Conservation (phyloP, 2,113 vertebrate genomes). For the Perca schrenkii region DNA sequence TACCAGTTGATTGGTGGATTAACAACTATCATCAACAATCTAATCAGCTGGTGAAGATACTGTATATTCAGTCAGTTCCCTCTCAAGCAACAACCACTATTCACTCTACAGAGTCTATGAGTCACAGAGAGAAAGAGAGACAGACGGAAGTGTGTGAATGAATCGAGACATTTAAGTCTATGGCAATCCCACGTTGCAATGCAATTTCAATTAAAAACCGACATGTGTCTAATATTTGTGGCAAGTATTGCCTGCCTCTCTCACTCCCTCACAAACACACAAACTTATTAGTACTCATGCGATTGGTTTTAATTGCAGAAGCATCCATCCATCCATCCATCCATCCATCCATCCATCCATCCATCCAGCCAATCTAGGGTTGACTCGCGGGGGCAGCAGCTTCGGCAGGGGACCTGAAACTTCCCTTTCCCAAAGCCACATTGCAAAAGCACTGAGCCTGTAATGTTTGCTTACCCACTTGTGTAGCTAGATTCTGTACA, state of each 20-base stretch:
- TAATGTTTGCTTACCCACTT: background rate
- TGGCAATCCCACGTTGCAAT: background rate
- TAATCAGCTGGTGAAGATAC: background rate
- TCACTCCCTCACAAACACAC: background rate
- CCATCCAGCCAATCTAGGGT: too few species aligned
- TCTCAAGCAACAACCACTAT: background rate
- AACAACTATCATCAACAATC: background rate
- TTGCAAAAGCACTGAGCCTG: background rate
- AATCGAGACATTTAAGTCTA: background rate
- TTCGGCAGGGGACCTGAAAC: too few species aligned
- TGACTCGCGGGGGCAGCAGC: too few species aligned
- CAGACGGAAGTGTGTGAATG: background rate
- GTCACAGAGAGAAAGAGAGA: background rate
- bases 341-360: too few species aligned
- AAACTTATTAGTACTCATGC: background rate
- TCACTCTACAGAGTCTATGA: background rate
- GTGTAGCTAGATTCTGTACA: background rate
- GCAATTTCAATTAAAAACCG: background rate
- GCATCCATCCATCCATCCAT: too few species aligned
- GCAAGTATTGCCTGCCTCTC: background rate
- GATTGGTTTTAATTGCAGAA: background rate
- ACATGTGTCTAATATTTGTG: background rate
- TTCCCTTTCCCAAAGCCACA: too few species aligned
- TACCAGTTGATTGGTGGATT: background rate
- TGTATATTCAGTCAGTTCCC: background rate